phyloP scores from a whole-genome alignment of 2,888 invertebrate species.

The Drosophila recens region DNA sequence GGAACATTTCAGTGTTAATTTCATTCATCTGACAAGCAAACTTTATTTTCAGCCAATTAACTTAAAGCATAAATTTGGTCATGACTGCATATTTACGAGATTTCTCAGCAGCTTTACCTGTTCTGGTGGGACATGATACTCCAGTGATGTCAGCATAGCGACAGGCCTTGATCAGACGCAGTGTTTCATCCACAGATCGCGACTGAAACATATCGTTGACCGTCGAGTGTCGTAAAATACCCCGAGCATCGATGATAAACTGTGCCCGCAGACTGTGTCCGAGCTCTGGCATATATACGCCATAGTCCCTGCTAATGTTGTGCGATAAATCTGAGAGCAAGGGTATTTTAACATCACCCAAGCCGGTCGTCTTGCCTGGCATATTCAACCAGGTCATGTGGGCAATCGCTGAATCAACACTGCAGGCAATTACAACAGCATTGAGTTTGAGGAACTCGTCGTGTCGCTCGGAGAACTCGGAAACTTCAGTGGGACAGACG shows the following conservation, averaged over 20 bases:
- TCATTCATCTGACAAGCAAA: not conserved
- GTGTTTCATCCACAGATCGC: constrained; percentile 24
- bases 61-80: not conserved
- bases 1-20: not conserved
- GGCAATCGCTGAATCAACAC: constrained; percentile 22
- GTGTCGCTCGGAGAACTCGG: constrained; percentile 19
- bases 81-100: not conserved
- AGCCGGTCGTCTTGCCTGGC: constrained; percentile 3
- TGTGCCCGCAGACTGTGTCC: constrained; percentile 30
- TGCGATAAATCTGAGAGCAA: constrained; percentile 23
- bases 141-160: constrained; percentile 19
- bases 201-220: constrained; percentile 26
- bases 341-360: constrained; percentile 18
- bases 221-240: constrained; percentile 25
- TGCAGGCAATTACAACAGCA: constrained; percentile 22
- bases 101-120: not conserved
- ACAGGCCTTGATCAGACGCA: constrained; percentile 24
- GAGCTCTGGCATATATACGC: constrained; percentile 13
- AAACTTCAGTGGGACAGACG: constrained; percentile 8
- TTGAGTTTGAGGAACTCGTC: constrained; percentile 17
- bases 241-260: constrained; percentile 25
- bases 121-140: not conserved
- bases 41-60: not conserved
- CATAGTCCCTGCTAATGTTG: constrained; percentile 19
- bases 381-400: constrained; percentile 25